phyloP scores from a whole-genome alignment of 2,888 invertebrate species.

The Frankliniella fusca region DNA sequence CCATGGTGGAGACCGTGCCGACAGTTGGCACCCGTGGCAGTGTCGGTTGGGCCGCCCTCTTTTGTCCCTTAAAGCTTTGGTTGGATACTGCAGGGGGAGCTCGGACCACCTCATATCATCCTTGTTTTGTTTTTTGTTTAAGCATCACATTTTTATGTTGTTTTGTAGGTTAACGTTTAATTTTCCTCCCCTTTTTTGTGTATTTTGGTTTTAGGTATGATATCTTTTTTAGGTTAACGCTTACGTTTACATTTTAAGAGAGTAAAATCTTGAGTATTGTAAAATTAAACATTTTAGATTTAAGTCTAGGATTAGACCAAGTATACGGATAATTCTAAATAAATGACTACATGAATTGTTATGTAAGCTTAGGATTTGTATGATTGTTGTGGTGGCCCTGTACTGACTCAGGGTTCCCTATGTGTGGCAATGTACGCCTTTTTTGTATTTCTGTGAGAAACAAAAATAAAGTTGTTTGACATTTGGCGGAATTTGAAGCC shows the following conservation, averaged over 20 bases:
- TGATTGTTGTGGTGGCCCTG: slow-evolving; percentile 25
- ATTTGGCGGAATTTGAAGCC: slow-evolving; percentile 14
- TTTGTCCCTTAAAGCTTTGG: slow-evolving; percentile 7
- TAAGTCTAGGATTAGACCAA: slow-evolving; percentile 25
- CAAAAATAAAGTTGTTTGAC: slow-evolving; percentile 26
- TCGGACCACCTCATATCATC: slow-evolving; percentile 26
- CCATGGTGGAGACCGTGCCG: background rate
- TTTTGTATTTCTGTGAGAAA: slow-evolving; percentile 26
- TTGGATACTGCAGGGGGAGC: slow-evolving; percentile 25
- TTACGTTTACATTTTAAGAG: slow-evolving; percentile 4
- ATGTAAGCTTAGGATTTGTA: slow-evolving; percentile 25
- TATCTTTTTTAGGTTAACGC: slow-evolving; percentile 20
- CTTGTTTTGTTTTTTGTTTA: slow-evolving; percentile 23
- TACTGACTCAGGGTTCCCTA: slow-evolving; percentile 21
- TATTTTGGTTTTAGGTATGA: slow-evolving; percentile 23
- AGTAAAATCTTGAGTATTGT: slow-evolving; percentile 23
- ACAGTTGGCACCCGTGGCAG: background rate
- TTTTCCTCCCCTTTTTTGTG: slow-evolving; percentile 8
- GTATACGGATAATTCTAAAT: slow-evolving; percentile 24
- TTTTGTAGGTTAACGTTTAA: slow-evolving; percentile 17
- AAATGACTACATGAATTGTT: slow-evolving; percentile 25
- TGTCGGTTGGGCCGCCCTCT: slow-evolving; percentile 1
- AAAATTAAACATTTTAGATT: slow-evolving; percentile 1
- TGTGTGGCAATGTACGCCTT: slow-evolving; percentile 26
- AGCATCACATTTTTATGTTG: slow-evolving; percentile 25